phyloP scores from a whole-genome alignment of 2,113 vertebrate genomes.

The Hiodon tergisus region DNA sequence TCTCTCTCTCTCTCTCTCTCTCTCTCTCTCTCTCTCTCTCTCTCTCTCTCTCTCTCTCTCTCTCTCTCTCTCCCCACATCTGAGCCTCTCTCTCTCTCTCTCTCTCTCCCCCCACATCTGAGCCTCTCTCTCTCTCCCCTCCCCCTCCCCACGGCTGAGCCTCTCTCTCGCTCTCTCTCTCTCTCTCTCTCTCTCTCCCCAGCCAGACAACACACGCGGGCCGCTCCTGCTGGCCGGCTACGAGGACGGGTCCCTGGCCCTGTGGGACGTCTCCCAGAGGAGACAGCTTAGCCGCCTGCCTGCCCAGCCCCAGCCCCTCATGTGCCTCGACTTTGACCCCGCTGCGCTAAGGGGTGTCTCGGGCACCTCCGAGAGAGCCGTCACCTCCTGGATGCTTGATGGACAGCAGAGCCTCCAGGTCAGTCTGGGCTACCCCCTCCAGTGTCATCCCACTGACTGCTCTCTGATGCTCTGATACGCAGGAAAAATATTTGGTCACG shows the following conservation, averaged over 20 bases:
- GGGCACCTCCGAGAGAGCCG: constrained; percentile 79
- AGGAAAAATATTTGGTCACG: constrained; percentile 75
- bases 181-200: constrained; percentile 17
- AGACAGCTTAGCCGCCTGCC: constrained; percentile 62
- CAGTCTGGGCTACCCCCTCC: constrained; percentile 52
- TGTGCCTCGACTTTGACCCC: constrained; percentile 87
- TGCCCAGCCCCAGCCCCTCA: constrained; percentile 82
- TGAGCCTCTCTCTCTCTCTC: not conserved
- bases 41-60: not conserved
- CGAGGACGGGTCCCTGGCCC: constrained; percentile 82
- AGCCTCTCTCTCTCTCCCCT: constrained; percentile 32
- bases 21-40: constrained; percentile 4
- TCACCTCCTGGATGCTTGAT: constrained; percentile 80
- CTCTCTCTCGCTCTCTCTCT: constrained; percentile 22
- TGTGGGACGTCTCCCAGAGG: constrained; percentile 80
- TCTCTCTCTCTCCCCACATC: constrained; percentile 8
- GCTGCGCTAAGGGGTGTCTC: constrained; percentile 74
- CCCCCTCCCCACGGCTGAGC: not conserved
- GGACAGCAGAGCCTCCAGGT: constrained; percentile 84
- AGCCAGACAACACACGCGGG: constrained; percentile 60
- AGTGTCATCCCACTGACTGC: constrained; percentile 60
- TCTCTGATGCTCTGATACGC: constrained; percentile 68
- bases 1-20: not conserved
- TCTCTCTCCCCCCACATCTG: not conserved
- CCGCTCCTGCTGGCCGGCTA: constrained; percentile 83